Base-by-base conservation (phyloP, 2,888 invertebrate genomes). In the Gryllus longicercus region DNA sequence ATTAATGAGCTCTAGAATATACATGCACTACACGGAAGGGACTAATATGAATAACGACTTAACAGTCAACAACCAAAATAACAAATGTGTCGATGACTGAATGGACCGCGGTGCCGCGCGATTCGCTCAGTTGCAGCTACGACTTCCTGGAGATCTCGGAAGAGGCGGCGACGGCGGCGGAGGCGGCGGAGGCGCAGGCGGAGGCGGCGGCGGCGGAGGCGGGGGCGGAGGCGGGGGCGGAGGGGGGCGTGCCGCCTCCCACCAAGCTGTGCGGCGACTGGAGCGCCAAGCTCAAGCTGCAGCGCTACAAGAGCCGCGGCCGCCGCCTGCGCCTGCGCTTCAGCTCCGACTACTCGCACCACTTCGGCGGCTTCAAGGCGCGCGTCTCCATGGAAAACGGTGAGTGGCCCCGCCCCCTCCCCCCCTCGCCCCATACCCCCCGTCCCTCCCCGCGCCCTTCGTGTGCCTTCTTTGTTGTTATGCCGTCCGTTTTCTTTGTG, bases 301-400 rank as follows among this genome's bases (percentile, higher is more conserved):
- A 95, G 78, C 90, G 91, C 51, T 89, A 93, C 88, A 91, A 91
- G 81, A 92, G 93, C 38, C 85, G 87, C 3, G 89, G 90, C 1
- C 91, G 92, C 78, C 88, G 89, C 82, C 86, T 95, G 81, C 88
- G 90, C n/a, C 86, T 95, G 79, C 89, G 91, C 79, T 95, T 95
- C 87, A 89, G 90, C 74, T 92, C 94, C 0, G 95, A 96, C 87
- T 94, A 94, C 85, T 94, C 94, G 1, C 91, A 93, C 84, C 92
- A 93, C 86, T 94, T 90, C 86, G 91, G 92, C 3, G 95, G 94
- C 10, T 95, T 91, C 86, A 91, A 93, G 84, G 93, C 93, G 11
- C 91, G 92, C 83, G 90, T 94, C 78, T 92, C 92, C 14, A 90
- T 94, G 85, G 91, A 93, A 85, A 92, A 92, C 85, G 92, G 94